Conservation (phyloP, 1,140 invertebrate species). For the Bombus waltoni region DNA sequence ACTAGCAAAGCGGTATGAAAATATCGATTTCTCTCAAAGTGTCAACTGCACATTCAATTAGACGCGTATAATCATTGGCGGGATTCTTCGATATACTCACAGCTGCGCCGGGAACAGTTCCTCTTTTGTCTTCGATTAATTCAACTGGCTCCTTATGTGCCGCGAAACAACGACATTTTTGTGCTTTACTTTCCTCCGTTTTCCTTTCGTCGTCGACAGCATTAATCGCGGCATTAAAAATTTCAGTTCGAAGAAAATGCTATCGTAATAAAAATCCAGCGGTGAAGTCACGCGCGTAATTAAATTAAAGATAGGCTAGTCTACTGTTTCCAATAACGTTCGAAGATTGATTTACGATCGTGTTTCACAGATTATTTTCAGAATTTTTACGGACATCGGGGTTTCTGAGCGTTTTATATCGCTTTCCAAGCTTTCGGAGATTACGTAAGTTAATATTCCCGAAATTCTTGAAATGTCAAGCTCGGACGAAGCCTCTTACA, state of each 20-base stretch:
- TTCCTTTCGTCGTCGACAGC: no score
- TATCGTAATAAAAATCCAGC: background rate
- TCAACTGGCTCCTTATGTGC: background rate
- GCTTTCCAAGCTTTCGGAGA: background rate
- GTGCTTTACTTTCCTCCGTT: background rate
- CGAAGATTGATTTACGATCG: background rate
- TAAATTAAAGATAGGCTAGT: background rate
- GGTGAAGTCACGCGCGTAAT: background rate
- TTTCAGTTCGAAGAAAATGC: background rate
- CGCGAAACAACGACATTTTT: conserved; percentile 34
- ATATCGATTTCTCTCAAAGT: conserved; percentile 41
- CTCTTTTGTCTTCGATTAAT: conserved; percentile 25
- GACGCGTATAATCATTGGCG: conserved; percentile 12
- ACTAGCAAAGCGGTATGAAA: conserved; percentile 1
- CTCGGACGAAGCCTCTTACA: background rate
- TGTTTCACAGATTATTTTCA: background rate
- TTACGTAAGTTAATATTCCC: background rate
- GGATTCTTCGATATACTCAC: conserved; percentile 3
- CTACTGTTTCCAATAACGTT: background rate
- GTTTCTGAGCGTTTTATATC: background rate
- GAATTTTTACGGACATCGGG: background rate
- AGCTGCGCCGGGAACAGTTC: conserved; percentile 33
- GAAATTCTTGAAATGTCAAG: background rate
- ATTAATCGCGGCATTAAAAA: background rate
- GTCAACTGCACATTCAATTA: conserved; percentile 48